These are phyloP conservation scores for Lymantria dispar DNA, from an alignment of 2,888 invertebrate species.

Conservation along the genomic window DNA sequence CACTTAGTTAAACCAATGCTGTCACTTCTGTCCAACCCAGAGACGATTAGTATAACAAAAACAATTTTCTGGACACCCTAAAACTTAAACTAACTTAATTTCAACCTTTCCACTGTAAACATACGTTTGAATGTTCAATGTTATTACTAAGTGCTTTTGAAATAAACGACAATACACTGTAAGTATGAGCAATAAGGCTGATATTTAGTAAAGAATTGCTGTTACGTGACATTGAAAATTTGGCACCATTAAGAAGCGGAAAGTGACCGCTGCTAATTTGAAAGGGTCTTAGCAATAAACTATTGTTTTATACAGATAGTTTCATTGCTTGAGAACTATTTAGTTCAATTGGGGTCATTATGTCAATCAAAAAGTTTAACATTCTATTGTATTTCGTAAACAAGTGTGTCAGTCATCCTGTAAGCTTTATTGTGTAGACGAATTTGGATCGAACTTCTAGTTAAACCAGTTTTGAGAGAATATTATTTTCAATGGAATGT, in stretches of 20 bases:
- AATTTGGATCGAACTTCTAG: no score
- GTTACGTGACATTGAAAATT: constrained; percentile 42
- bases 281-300: constrained; percentile 49
- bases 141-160: background rate
- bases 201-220: constrained; percentile 14
- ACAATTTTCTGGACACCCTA: constrained; percentile 40
- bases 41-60: constrained; percentile 46
- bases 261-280: constrained; percentile 67
- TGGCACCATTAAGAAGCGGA: constrained; percentile 55
- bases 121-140: constrained; percentile 16
- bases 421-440: no score
- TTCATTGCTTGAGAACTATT: constrained; percentile 29
- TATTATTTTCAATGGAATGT: no score
- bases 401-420: no score
- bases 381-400: no score
- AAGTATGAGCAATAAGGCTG: constrained; percentile 10
- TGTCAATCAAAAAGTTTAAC: background rate
- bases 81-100: constrained; percentile 2
- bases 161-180: constrained; percentile 21
- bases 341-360: constrained; percentile 10
- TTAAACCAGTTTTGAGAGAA: no score
- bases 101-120: constrained; percentile 4
- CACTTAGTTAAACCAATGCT: constrained; percentile 58
- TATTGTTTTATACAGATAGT: constrained; percentile 39
- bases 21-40: constrained; percentile 46